phyloP scores from a whole-genome alignment of 1,140 invertebrate species.

The Yoshiicerus persimilis region DNA sequence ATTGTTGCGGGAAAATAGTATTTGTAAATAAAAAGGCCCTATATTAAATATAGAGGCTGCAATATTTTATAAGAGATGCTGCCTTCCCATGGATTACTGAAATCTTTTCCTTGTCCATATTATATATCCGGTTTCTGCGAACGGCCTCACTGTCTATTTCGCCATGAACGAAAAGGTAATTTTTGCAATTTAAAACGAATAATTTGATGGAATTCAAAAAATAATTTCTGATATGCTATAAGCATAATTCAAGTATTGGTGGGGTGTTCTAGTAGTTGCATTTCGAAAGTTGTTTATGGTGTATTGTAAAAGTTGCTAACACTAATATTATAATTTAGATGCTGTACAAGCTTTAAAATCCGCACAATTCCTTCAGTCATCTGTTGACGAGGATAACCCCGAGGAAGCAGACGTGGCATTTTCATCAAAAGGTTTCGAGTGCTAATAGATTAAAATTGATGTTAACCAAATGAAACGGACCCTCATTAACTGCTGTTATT shows the following conservation, averaged over 20 bases:
- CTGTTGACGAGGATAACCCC: neutral
- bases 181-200: neutral
- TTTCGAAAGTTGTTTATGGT: too few relatives aligned
- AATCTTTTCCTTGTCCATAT: conserved; percentile 78
- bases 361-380: neutral
- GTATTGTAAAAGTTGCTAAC: too few relatives aligned
- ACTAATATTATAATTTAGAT: neutral
- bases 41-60: too few relatives aligned
- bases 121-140: conserved; percentile 75
- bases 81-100: conserved; percentile 81
- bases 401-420: neutral
- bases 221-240: too few relatives aligned
- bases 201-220: too few relatives aligned
- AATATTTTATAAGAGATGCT: conserved; percentile 67
- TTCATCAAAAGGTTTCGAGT: neutral
- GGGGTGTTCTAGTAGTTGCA: too few relatives aligned
- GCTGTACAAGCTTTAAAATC: neutral
- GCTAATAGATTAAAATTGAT: neutral
- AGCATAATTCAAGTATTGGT: too few relatives aligned
- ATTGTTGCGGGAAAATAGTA: too few relatives aligned
- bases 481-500: neutral
- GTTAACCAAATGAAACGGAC: too few relatives aligned
- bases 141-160: conserved; percentile 85
- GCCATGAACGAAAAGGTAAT: conserved; percentile 71
- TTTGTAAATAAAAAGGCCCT: too few relatives aligned